phyloP scores from a whole-genome alignment of 2,888 invertebrate genomes.

The Philereme vetulata region DNA sequence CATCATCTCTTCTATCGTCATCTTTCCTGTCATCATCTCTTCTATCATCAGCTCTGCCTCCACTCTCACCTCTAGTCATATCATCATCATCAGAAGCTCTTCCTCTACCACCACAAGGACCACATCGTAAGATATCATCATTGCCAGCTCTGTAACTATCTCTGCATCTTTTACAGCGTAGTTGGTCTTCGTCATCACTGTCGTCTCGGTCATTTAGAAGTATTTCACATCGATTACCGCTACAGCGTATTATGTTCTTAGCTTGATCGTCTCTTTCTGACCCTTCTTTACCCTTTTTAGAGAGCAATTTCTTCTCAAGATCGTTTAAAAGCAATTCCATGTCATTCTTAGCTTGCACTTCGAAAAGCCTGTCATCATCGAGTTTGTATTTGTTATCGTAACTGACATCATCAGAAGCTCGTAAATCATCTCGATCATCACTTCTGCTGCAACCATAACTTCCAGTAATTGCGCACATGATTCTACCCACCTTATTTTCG shows the following conservation, averaged over 20 bases:
- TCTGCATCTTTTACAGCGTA: neutral
- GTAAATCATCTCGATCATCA: slow-evolving; percentile 1
- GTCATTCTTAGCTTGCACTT: slow-evolving; percentile 33
- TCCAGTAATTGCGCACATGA: slow-evolving; percentile 18
- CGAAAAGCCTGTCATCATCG: slow-evolving; percentile 3
- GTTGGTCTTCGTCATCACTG: neutral
- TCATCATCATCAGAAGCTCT: neutral
- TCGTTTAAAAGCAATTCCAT: slow-evolving; percentile 40
- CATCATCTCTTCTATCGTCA: slow-evolving; percentile 16
- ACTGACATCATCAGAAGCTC: neutral
- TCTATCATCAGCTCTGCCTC: slow-evolving; percentile 3
- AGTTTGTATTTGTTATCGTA: neutral
- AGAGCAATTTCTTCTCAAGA: slow-evolving; percentile 29
- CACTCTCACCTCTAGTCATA: neutral
- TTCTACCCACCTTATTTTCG: slow-evolving; percentile 1
- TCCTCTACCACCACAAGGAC: neutral
- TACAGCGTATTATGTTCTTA: slow-evolving; percentile 4
- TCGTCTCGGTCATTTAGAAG: slow-evolving; percentile 9
- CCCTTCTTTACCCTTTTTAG: neutral
- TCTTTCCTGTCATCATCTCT: slow-evolving; percentile 2
- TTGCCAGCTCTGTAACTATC: slow-evolving; percentile 1
- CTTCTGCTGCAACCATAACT: slow-evolving; percentile 5
- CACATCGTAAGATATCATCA: neutral
- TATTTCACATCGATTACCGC: slow-evolving; percentile 19
- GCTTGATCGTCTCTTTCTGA: neutral